Evolutionary conservation across 2,888 invertebrate species (phyloP), one percentile per base, ranked within the genome.

Genomic region (Xestia rhomboidea): DNA sequence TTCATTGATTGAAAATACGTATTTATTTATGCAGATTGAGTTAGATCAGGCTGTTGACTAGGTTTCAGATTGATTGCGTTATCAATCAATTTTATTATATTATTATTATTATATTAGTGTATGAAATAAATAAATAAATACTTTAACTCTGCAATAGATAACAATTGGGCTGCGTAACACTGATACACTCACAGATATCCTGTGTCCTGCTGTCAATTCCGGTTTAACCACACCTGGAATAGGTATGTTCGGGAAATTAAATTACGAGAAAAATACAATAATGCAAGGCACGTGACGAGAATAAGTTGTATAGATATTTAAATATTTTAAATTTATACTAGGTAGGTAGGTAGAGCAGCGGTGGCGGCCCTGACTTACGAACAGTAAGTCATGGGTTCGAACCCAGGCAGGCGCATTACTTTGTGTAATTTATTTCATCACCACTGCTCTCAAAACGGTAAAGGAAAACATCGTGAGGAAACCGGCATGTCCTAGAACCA

Each of bases 1-100:
- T 84, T 74, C 64, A 71, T 64, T 73, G 64, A 77, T 73, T 81
- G 63, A 77, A 79, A 77, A 81, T 85, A 77, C 74, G 60, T 76
- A 69, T 62, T 15, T 54, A 54, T 72, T 72, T 68, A 69, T 41
- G 6, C 68, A 68, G 62, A 68, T 71, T 68, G 54, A 30, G 13
- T 62, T 62, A 44, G 49, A 73, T 72, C 64, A 73, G 68, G 76
- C 38, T 67, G 38, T 62, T 73, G n/a, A 41, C 41, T 41, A n/a
- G 8, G 10, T 64, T 64, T 64, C 41, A 41, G 41, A 64, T 27
- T 57, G 57, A 74, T 62, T 63, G 46, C 49, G 68, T 46, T 51
- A 21, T 41, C 34, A 68, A 69, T 74, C 62, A 74, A 68, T 69
- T 77, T n/a, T n/a, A n/a, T n/a, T n/a, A n/a, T n/a, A n/a, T n/a